phyloP scores from a whole-genome alignment of 2,797 vertebrate genomes.

The Anabacerthia variegaticeps region DNA sequence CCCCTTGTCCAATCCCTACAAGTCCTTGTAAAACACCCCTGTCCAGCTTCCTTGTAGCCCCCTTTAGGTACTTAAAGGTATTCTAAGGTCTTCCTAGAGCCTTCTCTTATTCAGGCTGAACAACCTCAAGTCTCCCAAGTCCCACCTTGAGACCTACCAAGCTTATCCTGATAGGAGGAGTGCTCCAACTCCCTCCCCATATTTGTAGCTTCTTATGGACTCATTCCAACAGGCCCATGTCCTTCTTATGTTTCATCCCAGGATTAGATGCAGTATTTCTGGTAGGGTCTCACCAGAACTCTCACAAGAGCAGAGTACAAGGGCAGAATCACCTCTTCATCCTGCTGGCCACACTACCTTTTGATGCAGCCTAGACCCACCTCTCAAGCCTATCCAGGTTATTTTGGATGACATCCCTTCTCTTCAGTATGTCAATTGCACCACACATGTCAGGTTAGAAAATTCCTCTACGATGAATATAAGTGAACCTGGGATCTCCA shows the following conservation, averaged over 20 bases:
- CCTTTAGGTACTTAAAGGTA: not conserved
- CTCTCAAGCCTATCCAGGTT: not conserved
- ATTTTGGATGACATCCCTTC: not conserved
- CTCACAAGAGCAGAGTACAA: not conserved
- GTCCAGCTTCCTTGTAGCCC: not conserved
- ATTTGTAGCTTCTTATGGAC: not conserved
- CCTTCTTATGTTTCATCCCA: not conserved
- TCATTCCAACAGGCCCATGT: not conserved
- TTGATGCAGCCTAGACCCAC: not conserved
- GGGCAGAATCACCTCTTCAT: rapidly evolving
- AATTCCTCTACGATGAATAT: not conserved
- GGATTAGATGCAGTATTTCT: not conserved
- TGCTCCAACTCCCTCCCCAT: not conserved
- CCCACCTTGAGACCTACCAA: not conserved
- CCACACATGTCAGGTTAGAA: not conserved
- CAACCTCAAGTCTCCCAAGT: not conserved
- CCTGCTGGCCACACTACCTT: not conserved
- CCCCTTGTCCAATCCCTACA: not conserved
- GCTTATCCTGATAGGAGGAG: not conserved
- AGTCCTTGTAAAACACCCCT: not conserved
- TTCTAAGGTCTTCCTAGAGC: not conserved
- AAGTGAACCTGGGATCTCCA: not conserved
- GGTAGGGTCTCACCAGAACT: not conserved
- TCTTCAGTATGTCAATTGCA: not conserved
- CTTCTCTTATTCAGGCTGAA: not conserved